Conservation (phyloP, 1,140 invertebrate genomes). For the Elymnias hypermnestra region DNA sequence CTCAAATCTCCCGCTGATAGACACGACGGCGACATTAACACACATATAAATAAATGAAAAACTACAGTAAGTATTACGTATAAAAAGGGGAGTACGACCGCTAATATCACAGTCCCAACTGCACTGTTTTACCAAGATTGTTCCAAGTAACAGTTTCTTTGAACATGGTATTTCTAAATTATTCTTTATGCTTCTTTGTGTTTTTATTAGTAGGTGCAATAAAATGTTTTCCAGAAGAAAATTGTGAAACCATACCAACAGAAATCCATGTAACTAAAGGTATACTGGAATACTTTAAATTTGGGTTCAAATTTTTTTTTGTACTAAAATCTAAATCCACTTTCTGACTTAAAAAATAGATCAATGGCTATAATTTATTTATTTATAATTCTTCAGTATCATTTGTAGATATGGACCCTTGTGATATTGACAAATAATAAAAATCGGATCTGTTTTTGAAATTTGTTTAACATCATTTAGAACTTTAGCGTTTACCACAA, state of each 20-base stretch:
- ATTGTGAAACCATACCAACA: conserved; percentile 54
- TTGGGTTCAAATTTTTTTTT: not conserved
- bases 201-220: conserved; percentile 9
- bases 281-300: conserved; percentile 11
- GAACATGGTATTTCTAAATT: conserved; percentile 9
- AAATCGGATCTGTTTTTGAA: too few species aligned
- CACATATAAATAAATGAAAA: conserved; percentile 4
- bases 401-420: too few species aligned
- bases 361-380: too few species aligned
- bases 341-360: too few species aligned
- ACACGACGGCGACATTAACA: conserved; percentile 9
- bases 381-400: too few species aligned
- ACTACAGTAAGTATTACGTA: conserved; percentile 5
- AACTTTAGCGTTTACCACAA: too few species aligned
- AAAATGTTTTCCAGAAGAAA: conserved; percentile 45
- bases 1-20: conserved; percentile 10
- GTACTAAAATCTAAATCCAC: too few species aligned
- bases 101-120: conserved; percentile 3
- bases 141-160: not conserved
- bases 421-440: too few species aligned
- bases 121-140: conserved; percentile 1
- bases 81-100: conserved; percentile 13
- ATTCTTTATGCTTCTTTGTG: conserved; percentile 5
- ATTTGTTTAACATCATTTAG: too few species aligned
- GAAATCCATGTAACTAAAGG: conserved; percentile 68